Evolutionary conservation across 2,888 invertebrate species (phyloP), one percentile per base, ranked within the genome.

Genomic region (Hyppa rectilinea): DNA sequence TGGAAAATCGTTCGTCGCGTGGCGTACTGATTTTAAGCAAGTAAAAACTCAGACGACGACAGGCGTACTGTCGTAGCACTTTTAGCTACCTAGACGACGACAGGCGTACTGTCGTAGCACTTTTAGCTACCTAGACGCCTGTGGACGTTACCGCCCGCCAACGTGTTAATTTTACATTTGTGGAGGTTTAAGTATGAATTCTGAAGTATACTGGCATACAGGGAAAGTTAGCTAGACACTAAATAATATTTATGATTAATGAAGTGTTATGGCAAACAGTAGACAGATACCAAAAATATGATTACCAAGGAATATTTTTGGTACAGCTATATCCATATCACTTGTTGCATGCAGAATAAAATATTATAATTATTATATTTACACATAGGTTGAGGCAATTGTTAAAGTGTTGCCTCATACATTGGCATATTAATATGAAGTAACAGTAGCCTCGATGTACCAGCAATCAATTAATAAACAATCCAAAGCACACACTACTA

Each of bases 401-500:
- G 34, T 67, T 23, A 36, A 36, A 60, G 34, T 52, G 38, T 70
- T 78, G 55, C 31, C 62, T 60, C 49, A 75, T 70, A 38, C 49
- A 60, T 50, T 55, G 47, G 63, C 38, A 52, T 70, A 64, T 75
- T 71, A 81, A 58, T 62, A 62, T 76, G 55, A 76, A 71, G 59
- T 67, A 81, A 79, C 64, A 47, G 62, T 55, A 79, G 45, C 58
- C 47, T 56, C 61, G 71, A 60, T 43, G 38, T 68, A 79, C 73
- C 80, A 81, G 68, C 73, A 78, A 61, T 68, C 60, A 73, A 82
- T 83, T 78, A 69, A 79, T 86, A 86, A 83, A 78, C 80, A 78
- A 85, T 80, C 62, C 84, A 63, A 83, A 75, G 75, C 87, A 81
- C 83, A 84, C 81, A 80, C 71, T 66, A 83, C 82, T 60, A 61